These are phyloP conservation scores for Papilio helenus DNA, from an alignment of 1,140 invertebrate genomes.

Conservation along the genomic window DNA sequence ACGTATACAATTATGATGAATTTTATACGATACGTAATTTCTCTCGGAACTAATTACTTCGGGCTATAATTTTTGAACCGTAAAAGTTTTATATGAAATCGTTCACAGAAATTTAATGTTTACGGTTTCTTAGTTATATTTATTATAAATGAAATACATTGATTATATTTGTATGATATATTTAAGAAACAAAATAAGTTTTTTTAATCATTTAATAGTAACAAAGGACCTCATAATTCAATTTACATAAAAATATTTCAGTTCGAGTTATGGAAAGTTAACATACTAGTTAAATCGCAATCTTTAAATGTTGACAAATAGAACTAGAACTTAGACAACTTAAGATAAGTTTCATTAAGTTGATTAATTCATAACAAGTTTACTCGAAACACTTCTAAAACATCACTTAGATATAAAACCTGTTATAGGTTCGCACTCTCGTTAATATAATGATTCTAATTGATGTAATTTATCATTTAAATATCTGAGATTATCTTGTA, in stretches of 20 bases:
- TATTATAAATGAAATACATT: not conserved
- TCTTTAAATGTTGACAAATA: not conserved
- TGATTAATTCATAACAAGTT: not conserved
- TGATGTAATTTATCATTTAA: not conserved
- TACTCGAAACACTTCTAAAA: not conserved
- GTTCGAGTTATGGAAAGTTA: not conserved
- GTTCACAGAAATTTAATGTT: not conserved
- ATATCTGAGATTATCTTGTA: slow-evolving; percentile 21
- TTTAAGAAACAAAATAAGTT: not conserved
- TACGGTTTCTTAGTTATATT: not conserved
- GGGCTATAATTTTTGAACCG: slow-evolving; percentile 2
- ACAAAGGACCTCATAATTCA: not conserved
- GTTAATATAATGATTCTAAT: not conserved
- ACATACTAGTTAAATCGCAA: not conserved
- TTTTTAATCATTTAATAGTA: not conserved
- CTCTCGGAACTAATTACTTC: slow-evolving; percentile 7
- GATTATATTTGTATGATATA: not conserved
- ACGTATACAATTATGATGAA: not conserved
- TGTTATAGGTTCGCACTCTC: not conserved
- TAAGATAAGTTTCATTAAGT: not conserved
- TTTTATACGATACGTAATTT: slow-evolving; percentile 8
- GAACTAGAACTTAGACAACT: not conserved
- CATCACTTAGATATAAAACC: slow-evolving; percentile 1
- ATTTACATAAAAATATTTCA: not conserved
- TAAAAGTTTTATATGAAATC: slow-evolving; percentile 16